Base-by-base conservation (phyloP, 2,888 invertebrate genomes). In the Machimus atricapillus region DNA sequence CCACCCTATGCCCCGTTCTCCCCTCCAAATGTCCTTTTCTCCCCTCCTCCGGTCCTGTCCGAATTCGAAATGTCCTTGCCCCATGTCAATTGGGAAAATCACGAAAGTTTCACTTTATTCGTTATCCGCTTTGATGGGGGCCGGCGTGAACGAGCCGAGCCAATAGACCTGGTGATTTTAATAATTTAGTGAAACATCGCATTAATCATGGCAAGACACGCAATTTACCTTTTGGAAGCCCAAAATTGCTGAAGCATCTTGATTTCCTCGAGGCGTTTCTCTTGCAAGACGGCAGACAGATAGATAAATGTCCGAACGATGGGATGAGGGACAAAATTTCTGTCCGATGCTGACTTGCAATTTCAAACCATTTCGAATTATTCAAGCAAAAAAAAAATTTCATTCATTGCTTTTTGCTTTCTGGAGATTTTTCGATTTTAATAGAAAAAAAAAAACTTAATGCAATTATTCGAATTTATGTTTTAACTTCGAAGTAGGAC, bases 281-380 rank as follows among this genome's bases (percentile, higher is more conserved):
- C 37, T 76, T 16, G 31, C 31, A 74, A 74, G 34, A 16, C 31
- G 34, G 27, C 14, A 16, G 73, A 74, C 16, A 37, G 66, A 66
- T 16, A 34, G 16, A 34, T 9, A 66, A 23, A 66, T n/a, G 34
- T 34, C 27, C 4, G 14, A 66, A 2, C 0, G 66, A 12, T 12
- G 66, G 23, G 23, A 9, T 23, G n/a, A 2, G 66, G 66, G 0
- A 2, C 52, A 23, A 66, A 66, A n/a, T 66, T 66, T 27, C 66
- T 27, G 27, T 31, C 79, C 31, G 79, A 52, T 79, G 79, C 79
- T 79, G 79, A 79, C 79, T 79, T 79, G 79, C 79, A 79, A 27
- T 79, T 79, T 43, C 78, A 66, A 66, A 66, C 12, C 66, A 66
- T 27, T 79, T 52, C 43, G 31, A 52, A 79, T 52, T 66, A 66